phyloP scores from a whole-genome alignment of 2,797 vertebrate genomes.

The Oreonectes daqikongensis region DNA sequence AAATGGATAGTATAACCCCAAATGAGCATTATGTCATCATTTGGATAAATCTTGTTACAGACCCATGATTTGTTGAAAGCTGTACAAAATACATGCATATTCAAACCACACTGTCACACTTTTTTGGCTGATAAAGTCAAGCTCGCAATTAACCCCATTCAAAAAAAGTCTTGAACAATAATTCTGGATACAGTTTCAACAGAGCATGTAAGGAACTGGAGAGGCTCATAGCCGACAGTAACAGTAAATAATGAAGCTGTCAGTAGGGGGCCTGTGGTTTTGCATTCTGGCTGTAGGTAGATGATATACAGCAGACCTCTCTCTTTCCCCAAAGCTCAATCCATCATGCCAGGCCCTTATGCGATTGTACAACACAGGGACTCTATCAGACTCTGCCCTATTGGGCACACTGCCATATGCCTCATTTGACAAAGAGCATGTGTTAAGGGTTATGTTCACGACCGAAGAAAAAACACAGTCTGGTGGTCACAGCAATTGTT shows the following conservation, averaged over 20 bases:
- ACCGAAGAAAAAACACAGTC: slow-evolving; percentile 2
- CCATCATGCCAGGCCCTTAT: slow-evolving; percentile 69
- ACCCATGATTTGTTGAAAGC: too few relatives aligned
- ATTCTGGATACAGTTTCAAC: slow-evolving; percentile 21
- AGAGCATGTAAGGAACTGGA: slow-evolving; percentile 3
- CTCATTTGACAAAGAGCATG: slow-evolving; percentile 39
- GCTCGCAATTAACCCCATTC: neutral
- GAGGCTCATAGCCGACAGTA: slow-evolving; percentile 12
- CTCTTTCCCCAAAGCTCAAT: slow-evolving; percentile 79
- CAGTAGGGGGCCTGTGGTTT: slow-evolving; percentile 33
- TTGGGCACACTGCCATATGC: slow-evolving; percentile 42
- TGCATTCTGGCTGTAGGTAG: slow-evolving; percentile 32
- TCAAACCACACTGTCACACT: neutral
- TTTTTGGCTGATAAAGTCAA: neutral
- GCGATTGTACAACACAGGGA: slow-evolving; percentile 12
- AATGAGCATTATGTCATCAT: neutral
- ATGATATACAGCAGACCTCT: slow-evolving; percentile 68
- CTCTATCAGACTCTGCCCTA: slow-evolving; percentile 26
- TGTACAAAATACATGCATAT: too few relatives aligned
- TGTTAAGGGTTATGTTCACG: slow-evolving; percentile 16
- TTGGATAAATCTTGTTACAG: too few relatives aligned
- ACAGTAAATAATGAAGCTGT: slow-evolving; percentile 49
- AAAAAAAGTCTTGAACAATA: neutral
- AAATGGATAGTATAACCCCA: neutral
- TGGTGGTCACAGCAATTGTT: neutral